Conservation (phyloP, 2,113 vertebrate species). For the Lathamus discolor region DNA sequence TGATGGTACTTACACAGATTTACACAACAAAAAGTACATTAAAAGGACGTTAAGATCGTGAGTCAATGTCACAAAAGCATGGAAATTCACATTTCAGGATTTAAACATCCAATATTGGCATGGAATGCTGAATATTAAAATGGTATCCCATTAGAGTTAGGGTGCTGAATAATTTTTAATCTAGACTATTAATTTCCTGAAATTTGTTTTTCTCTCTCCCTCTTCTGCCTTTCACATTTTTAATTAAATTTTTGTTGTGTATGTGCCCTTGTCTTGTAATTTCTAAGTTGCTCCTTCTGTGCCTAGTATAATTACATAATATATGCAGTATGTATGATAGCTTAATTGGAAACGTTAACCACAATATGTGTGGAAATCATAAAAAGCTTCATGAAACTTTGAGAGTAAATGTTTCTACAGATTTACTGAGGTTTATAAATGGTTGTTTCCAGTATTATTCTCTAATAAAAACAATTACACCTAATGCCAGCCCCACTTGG, state of each 20-base stretch:
- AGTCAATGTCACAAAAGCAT: constrained; percentile 79
- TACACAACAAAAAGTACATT: constrained; percentile 85
- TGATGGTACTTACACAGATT: constrained; percentile 83
- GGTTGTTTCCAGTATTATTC: constrained; percentile 31
- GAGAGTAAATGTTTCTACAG: constrained; percentile 63
- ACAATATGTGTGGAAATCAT: constrained; percentile 48
- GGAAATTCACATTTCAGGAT: constrained; percentile 77
- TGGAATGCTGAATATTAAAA: constrained; percentile 71
- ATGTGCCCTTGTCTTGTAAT: constrained; percentile 76
- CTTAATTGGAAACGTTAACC: constrained; percentile 73
- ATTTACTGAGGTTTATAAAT: constrained; percentile 64
- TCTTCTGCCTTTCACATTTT: constrained; percentile 68
- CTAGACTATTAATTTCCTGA: constrained; percentile 74
- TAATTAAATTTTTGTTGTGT: constrained; percentile 79
- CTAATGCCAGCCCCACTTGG: constrained; percentile 37
- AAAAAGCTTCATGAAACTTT: constrained; percentile 71
- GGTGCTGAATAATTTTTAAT: constrained; percentile 72
- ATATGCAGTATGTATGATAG: constrained; percentile 70
- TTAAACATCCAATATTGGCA: constrained; percentile 79
- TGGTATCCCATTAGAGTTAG: constrained; percentile 66
- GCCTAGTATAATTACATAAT: constrained; percentile 73
- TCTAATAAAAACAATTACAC: constrained; percentile 59
- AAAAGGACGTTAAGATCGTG: constrained; percentile 75
- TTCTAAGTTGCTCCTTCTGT: constrained; percentile 73
- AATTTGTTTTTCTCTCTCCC: constrained; percentile 69